A percentile compares a stretch with the other conserved stretches of the same genome.
phyloP scores from a whole-genome alignment of 2,888 invertebrate species.

The Coleophora deauratella region DNA sequence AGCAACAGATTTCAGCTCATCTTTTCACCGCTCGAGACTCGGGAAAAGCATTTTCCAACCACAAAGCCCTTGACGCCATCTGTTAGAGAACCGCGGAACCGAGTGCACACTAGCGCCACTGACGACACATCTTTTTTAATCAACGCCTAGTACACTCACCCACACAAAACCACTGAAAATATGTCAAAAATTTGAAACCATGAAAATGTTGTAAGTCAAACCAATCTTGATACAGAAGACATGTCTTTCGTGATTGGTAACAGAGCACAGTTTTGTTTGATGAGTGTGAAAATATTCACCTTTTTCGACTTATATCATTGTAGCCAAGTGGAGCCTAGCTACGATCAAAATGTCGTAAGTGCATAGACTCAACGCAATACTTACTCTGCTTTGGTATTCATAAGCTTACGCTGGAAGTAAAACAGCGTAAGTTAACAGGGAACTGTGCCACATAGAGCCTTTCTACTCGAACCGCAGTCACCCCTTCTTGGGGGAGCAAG shows the following conservation, averaged over 20 bases:
- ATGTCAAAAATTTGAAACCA: slow-evolving; percentile 41
- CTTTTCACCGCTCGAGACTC: slow-evolving; percentile 24
- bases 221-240: too few relatives aligned
- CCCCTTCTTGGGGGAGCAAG: slow-evolving; percentile 27
- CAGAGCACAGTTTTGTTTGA: too few relatives aligned
- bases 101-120: slow-evolving; percentile 57
- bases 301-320: too few relatives aligned
- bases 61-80: slow-evolving; percentile 50
- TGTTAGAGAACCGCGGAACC: slow-evolving; percentile 30
- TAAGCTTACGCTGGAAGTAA: too few relatives aligned
- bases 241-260: too few relatives aligned
- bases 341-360: too few relatives aligned
- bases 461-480: slow-evolving; percentile 18
- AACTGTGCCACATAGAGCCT: slow-evolving; percentile 26
- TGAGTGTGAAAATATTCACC: too few relatives aligned
- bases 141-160: slow-evolving; percentile 33
- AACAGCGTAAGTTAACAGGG: too few relatives aligned
- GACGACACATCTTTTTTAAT: slow-evolving; percentile 39
- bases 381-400: too few relatives aligned
- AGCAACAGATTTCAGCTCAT: slow-evolving; percentile 37
- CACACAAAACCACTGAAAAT: slow-evolving; percentile 45
- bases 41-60: slow-evolving; percentile 26
- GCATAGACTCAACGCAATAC: too few relatives aligned
- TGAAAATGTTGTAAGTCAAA: not conserved
- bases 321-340: too few relatives aligned